These are phyloP conservation scores for Diabrotica undecimpunctata DNA, from an alignment of 1,140 invertebrate species.

Conservation along the genomic window DNA sequence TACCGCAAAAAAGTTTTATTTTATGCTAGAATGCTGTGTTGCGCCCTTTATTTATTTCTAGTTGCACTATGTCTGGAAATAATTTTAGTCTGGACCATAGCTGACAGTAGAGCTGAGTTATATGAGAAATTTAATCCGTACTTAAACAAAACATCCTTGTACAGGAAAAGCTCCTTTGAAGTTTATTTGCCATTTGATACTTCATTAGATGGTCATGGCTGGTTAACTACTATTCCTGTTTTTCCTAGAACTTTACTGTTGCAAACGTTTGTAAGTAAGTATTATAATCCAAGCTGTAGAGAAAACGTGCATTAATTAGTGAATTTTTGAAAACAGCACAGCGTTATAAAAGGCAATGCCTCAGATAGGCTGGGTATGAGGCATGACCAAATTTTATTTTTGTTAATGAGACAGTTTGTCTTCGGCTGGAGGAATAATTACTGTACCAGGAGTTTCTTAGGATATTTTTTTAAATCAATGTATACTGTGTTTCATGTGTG, in stretches of 20 bases:
- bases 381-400: no score
- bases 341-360: background rate
- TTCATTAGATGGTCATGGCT: slow-evolving; percentile 26
- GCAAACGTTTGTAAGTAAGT: slow-evolving; percentile 25
- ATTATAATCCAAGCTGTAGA: background rate
- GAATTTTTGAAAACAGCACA: no score
- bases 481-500: no score
- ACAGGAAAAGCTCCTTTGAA: slow-evolving; percentile 18
- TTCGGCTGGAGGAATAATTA: no score
- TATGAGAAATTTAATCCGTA: slow-evolving; percentile 22
- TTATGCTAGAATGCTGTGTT: slow-evolving; percentile 9
- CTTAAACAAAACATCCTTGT: slow-evolving; percentile 23
- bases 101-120: background rate
- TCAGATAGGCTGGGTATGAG: no score
- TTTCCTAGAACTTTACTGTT: slow-evolving; percentile 11
- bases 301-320: background rate
- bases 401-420: no score
- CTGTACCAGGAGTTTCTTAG: no score
- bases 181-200: slow-evolving; percentile 28
- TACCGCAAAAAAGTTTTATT: background rate
- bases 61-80: background rate
- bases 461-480: no score
- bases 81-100: background rate
- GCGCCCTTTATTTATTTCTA: background rate
- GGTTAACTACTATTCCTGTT: slow-evolving; percentile 20